Evolutionary conservation across 2,797 vertebrate species (phyloP).

Genomic region (Girardinus metallicus): DNA sequence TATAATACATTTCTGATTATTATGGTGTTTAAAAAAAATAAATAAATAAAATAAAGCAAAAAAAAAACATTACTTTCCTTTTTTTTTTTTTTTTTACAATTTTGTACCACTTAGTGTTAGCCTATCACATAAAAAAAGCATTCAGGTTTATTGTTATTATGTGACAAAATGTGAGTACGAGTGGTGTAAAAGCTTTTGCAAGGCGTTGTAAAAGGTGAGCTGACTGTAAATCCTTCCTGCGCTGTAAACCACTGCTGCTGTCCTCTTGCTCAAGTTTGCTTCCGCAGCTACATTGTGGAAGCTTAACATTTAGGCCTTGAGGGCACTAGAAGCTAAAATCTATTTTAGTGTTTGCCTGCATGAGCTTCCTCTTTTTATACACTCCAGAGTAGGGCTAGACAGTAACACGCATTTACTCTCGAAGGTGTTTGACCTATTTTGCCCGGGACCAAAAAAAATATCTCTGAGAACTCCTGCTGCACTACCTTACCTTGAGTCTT

Average conservation of each 20-base stretch:
- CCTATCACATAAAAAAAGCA: background rate
- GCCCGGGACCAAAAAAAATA: constrained; percentile 43
- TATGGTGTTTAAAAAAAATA: no score
- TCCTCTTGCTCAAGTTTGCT: constrained; percentile 3
- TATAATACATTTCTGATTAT: background rate
- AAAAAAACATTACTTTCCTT: no score
- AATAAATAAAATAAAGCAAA: no score
- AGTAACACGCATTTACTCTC: constrained; percentile 4
- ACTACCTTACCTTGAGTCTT: constrained; percentile 15
- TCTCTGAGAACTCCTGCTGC: constrained; percentile 27
- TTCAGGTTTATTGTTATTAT: background rate
- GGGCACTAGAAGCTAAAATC: constrained; percentile 25
- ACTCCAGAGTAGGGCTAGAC: constrained; percentile 1
- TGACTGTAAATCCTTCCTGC: background rate
- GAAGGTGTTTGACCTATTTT: constrained; percentile 48
- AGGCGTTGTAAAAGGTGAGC: background rate
- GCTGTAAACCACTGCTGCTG: background rate
- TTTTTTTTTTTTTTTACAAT: background rate
- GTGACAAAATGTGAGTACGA: background rate
- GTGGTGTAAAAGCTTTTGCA: background rate
- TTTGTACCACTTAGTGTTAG: background rate
- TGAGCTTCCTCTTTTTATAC: constrained; percentile 17
- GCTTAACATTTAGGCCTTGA: constrained; percentile 16
- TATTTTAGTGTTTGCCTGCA: constrained; percentile 11
- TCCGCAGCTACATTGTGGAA: constrained; percentile 8